Evolutionary conservation across 2,113 vertebrate species (phyloP), one percentile per base, ranked within the genome.

Genomic region (Sturnira hondurensis): DNA sequence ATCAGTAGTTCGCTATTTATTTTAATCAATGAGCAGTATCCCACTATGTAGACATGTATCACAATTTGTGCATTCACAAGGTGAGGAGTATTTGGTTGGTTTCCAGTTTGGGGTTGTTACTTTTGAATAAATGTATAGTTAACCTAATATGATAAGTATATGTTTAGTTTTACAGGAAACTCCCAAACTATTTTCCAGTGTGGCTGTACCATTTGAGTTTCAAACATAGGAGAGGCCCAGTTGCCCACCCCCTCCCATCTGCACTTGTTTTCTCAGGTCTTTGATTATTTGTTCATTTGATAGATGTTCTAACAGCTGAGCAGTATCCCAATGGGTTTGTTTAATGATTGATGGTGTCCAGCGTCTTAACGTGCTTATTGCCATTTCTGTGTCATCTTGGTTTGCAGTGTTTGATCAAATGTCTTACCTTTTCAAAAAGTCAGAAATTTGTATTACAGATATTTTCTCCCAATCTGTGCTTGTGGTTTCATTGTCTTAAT

Each of bases 211-310:
- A 1, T 68, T 67, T 58, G 47, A 8, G 6, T 54, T 87, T 41
- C 45, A 67, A 77, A 7, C 2, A 5, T 56, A 58, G 80, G 86
- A 3, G 17, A 12, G 36, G 52, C 45, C 6, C 36, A 4, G 22
- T 17, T 54, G 54, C 31, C 38, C 10, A 5, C 10, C 16, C 7
- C 4, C 5, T 56, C 22, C n/a, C 20, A 50, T 24, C 58, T 61
- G 1, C 14, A 36, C 14, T 52, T 82, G 8, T 17, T 6, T 41
- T 5, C 0, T 45, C 33, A 41, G 9, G 4, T 12, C 26, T 17
- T 36, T 73, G 7, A 28, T 3, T 52, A 2, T 81, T 81, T 22
- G 41, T 63, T 81, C 38, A 17, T 47, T 65, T 84, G 77, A 31
- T 31, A 31, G 43, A 26, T 61, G 41, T 15, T 52, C 36, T 77